Conservation (phyloP, 2,113 vertebrate genomes). For the Cyprinodon brontotheroides region DNA sequence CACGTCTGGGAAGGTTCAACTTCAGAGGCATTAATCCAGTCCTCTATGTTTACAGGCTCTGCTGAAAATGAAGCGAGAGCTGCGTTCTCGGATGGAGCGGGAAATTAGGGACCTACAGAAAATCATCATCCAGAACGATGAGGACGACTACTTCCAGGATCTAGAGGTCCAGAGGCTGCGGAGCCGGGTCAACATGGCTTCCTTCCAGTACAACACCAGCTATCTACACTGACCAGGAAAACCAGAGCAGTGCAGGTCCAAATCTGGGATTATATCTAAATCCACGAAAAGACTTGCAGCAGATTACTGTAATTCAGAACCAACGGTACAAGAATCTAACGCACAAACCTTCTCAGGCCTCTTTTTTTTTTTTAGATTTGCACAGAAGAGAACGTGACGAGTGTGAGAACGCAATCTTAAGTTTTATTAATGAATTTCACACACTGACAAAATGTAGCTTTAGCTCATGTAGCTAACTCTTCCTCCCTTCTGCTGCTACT, state of each 20-base stretch:
- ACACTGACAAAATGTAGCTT: slow-evolving; percentile 47
- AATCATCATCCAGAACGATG: slow-evolving; percentile 85
- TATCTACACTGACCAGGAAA: slow-evolving; percentile 63
- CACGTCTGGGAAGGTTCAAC: not conserved
- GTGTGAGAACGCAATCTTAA: slow-evolving; percentile 6
- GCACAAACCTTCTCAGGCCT: slow-evolving; percentile 14
- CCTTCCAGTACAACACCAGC: slow-evolving; percentile 87
- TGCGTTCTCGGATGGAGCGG: slow-evolving; percentile 89
- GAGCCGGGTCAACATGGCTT: slow-evolving; percentile 85
- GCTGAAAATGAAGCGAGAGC: slow-evolving; percentile 87
- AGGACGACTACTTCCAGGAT: slow-evolving; percentile 87
- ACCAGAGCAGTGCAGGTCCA: not conserved
- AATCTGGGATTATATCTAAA: not conserved
- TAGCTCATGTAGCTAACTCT: slow-evolving; percentile 38
- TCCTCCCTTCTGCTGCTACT: slow-evolving; percentile 66
- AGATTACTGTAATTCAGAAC: slow-evolving; percentile 6
- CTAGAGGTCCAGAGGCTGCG: slow-evolving; percentile 88
- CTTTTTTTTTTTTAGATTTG: slow-evolving; percentile 35
- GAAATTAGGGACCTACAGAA: slow-evolving; percentile 90
- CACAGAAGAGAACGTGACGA: slow-evolving; percentile 43
- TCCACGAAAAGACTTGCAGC: not conserved
- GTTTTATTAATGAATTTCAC: slow-evolving; percentile 28
- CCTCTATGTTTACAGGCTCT: slow-evolving; percentile 78
- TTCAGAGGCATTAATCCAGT: not conserved
- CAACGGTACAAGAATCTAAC: slow-evolving; percentile 17